Conservation (phyloP, 2,888 invertebrate species). For the Andricus quercusramuli region DNA sequence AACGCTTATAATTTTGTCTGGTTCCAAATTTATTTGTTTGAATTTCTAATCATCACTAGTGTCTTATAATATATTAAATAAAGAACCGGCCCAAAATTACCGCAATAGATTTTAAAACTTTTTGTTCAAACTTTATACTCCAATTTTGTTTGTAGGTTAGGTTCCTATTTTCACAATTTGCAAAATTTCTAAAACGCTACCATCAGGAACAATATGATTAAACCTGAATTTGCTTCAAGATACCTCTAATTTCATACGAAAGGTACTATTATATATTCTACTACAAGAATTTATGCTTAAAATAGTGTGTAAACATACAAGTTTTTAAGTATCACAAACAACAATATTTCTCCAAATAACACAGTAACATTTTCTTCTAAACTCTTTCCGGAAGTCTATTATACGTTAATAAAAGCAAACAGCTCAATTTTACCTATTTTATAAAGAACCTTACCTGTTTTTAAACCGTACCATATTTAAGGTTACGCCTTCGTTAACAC, state of each 20-base stretch:
- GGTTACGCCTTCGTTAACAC: too few relatives aligned
- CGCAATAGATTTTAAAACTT: too few relatives aligned
- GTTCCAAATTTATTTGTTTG: too few relatives aligned
- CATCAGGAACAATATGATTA: not conserved
- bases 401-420: not conserved
- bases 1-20: too few relatives aligned
- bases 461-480: slow-evolving; percentile 14
- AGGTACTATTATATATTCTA: not conserved
- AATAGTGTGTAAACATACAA: not conserved
- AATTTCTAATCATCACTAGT: too few relatives aligned
- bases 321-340: not conserved
- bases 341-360: not conserved
- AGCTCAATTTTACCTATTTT: too few relatives aligned
- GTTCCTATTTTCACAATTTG: not conserved
- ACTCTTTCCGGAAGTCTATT: not conserved
- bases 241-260: not conserved
- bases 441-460: slow-evolving; percentile 6
- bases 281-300: not conserved
- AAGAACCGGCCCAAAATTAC: not conserved
- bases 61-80: not conserved
- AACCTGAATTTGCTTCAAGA: not conserved
- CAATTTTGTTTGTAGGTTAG: not conserved
- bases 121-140: not conserved
- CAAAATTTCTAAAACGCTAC: not conserved
- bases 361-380: not conserved